These are phyloP conservation scores for Drosophila quinaria DNA, from an alignment of 2,888 invertebrate species.

Conservation along the genomic window DNA sequence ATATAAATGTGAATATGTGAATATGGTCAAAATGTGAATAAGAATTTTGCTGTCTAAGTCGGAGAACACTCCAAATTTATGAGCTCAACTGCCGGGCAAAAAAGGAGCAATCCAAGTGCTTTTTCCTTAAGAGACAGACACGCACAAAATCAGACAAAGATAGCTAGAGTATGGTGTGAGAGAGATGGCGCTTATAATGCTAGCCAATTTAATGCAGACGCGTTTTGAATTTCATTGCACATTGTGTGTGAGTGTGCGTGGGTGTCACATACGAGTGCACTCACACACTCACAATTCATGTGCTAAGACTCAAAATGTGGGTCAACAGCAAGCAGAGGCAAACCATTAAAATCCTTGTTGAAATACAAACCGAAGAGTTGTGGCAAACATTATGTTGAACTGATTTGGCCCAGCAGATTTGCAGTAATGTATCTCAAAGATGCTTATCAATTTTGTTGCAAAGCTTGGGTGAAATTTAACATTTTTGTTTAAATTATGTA, in stretches of 20 bases:
- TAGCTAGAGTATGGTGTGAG: constrained; percentile 8
- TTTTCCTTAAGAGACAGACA: neutral
- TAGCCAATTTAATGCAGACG: constrained; percentile 60
- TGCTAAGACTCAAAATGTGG: constrained; percentile 34
- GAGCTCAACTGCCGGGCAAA: constrained; percentile 17
- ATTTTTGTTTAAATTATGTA: no score
- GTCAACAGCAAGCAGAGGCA: constrained; percentile 28
- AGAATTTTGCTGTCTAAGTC: constrained; percentile 23
- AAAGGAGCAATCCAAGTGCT: constrained; percentile 25
- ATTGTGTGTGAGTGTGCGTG: constrained; percentile 16
- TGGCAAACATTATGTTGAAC: neutral
- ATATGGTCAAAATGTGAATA: constrained; percentile 7
- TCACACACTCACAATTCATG: constrained; percentile 14
- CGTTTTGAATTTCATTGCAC: constrained; percentile 73
- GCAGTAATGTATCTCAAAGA: neutral
- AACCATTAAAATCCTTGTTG: constrained; percentile 19
- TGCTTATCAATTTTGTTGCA: no score
- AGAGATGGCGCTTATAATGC: constrained; percentile 33
- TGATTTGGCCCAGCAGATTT: neutral
- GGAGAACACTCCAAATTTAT: constrained; percentile 38
- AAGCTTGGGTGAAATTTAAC: no score
- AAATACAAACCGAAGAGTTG: neutral
- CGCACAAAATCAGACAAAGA: constrained; percentile 6
- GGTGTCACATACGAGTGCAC: constrained; percentile 12
- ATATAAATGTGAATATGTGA: neutral